Conservation (phyloP, 1,140 invertebrate species). For the Calliopsis andreniformis region DNA sequence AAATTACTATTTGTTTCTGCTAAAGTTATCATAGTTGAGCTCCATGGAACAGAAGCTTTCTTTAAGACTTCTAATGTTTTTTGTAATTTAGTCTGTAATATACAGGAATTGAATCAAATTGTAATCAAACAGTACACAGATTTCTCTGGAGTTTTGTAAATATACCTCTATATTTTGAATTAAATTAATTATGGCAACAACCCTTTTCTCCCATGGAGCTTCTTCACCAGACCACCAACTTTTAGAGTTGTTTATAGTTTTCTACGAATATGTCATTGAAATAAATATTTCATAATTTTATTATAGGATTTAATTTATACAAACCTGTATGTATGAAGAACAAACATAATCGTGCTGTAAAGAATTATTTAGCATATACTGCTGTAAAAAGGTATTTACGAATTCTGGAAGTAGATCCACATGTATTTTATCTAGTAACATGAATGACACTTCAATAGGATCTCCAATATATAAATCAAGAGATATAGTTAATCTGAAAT, state of each 20-base stretch:
- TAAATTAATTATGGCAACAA: constrained; percentile 65
- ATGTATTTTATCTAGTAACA: constrained; percentile 69
- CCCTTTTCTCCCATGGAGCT: constrained; percentile 72
- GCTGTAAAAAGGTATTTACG: constrained; percentile 68
- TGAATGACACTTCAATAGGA: constrained; percentile 66
- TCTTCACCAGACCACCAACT: constrained; percentile 74
- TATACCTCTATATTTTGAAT: constrained; percentile 71
- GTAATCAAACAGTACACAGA: not conserved
- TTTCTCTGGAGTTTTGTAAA: not conserved
- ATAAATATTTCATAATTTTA: constrained; percentile 12
- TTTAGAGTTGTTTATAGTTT: constrained; percentile 66
- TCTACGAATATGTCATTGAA: constrained; percentile 56
- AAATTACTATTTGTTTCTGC: constrained; percentile 64
- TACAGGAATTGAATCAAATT: constrained; percentile 9
- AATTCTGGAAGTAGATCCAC: constrained; percentile 66
- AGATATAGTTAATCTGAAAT: constrained; percentile 65
- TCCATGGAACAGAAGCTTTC: constrained; percentile 75
- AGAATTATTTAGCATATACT: constrained; percentile 73
- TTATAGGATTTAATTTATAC: constrained; percentile 14
- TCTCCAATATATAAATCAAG: constrained; percentile 68
- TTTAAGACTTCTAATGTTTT: constrained; percentile 69
- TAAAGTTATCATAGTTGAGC: constrained; percentile 63
- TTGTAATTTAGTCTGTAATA: constrained; percentile 68
- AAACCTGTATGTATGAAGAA: constrained; percentile 69
- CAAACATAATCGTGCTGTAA: constrained; percentile 71